Percentiles rank a stretch among this genome's conserved stretches.
These are phyloP conservation scores for Lithobius niger DNA, from an alignment of 1,140 invertebrate species.

Conservation along the genomic window DNA sequence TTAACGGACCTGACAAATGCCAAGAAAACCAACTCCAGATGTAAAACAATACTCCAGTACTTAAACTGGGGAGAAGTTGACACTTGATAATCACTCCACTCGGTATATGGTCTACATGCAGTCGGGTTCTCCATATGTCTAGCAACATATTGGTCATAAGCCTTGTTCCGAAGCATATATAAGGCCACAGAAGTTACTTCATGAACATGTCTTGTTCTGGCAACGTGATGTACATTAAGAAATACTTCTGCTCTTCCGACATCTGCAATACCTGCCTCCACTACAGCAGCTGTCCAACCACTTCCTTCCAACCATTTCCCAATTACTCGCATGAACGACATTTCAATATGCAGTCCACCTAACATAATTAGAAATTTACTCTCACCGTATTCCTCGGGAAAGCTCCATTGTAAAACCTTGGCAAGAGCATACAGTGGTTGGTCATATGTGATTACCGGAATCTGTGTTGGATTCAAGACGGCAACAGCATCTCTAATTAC, in stretches of 20 bases:
- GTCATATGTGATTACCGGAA: conserved; percentile 15
- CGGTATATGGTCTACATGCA: neutral
- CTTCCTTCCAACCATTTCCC: neutral
- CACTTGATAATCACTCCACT: neutral
- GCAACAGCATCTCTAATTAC: conserved; percentile 17
- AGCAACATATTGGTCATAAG: neutral
- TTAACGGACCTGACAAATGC: no score
- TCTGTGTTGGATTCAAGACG: conserved; percentile 16
- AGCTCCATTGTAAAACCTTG: conserved; percentile 10
- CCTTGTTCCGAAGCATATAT: neutral
- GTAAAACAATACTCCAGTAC: neutral
- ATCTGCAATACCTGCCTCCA: neutral
- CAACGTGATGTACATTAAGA: neutral
- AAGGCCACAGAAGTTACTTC: neutral
- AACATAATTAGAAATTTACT: conserved; percentile 5
- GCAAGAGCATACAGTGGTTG: conserved; percentile 18
- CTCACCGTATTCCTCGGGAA: conserved; percentile 8
- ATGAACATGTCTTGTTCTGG: neutral
- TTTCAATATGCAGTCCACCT: conserved; percentile 2
- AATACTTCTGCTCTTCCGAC: neutral
- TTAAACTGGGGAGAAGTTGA: neutral
- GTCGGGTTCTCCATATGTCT: neutral
- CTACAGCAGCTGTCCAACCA: neutral
- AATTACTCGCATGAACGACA: neutral
- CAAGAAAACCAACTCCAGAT: no score